Evolutionary conservation across 2,113 vertebrate genomes (phyloP).

Genomic region (Semnornis frantzii): DNA sequence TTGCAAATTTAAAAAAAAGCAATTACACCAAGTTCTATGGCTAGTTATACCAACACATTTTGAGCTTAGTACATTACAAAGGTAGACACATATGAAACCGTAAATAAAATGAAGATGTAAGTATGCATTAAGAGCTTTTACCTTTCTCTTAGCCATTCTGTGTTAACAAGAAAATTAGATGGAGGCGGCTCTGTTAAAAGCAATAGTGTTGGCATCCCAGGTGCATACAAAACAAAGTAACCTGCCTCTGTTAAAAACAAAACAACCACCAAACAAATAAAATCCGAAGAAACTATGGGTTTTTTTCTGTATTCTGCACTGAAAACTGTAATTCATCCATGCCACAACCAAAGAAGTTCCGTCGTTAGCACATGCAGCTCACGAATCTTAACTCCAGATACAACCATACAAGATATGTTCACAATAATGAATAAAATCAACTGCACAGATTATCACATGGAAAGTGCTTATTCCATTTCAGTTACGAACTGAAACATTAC

Average conservation of each 20-base stretch:
- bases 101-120: not conserved
- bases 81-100: not conserved
- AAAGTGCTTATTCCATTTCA: not conserved
- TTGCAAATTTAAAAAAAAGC: not conserved
- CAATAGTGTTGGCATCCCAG: not conserved
- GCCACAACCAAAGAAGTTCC: not conserved
- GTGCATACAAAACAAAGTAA: not conserved
- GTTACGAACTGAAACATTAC: not conserved
- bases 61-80: not conserved
- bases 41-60: not conserved
- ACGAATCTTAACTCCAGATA: not conserved
- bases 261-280: not conserved
- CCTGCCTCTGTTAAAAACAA: not conserved
- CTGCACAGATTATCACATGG: not conserved
- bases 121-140: not conserved
- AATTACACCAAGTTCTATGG: not conserved
- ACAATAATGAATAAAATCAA: not conserved
- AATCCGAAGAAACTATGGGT: rapidly evolving
- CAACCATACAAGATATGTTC: not conserved
- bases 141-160: not conserved
- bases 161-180: not conserved
- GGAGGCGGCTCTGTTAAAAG: not conserved
- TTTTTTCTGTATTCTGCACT: not conserved
- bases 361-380: not conserved
- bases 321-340: not conserved